These are phyloP conservation scores for Lepidurus couesii DNA, from an alignment of 1,140 invertebrate species.

Conservation along the genomic window DNA sequence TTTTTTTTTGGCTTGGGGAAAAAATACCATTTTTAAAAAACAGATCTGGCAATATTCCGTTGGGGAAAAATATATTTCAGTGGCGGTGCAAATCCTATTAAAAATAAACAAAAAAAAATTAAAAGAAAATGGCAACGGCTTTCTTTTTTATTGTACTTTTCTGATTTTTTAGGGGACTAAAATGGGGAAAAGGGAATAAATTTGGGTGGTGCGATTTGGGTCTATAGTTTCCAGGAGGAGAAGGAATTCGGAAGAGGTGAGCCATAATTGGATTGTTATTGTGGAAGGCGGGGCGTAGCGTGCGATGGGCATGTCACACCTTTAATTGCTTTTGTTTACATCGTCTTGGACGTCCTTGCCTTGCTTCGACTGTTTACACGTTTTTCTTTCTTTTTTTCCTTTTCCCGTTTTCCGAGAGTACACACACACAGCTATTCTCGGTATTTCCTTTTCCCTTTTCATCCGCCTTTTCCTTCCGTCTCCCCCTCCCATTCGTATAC, in stretches of 20 bases:
- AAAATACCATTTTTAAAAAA: not conserved
- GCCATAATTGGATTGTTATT: not conserved
- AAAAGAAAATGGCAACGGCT: not conserved
- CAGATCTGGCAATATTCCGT: not conserved
- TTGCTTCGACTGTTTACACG: not conserved
- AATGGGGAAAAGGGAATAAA: not conserved
- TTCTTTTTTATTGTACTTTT: not conserved
- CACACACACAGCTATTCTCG: slow-evolving; percentile 34
- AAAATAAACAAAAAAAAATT: not conserved
- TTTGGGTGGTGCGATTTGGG: too few species aligned
- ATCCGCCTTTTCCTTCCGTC: slow-evolving; percentile 6
- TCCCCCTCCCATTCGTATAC: slow-evolving; percentile 17
- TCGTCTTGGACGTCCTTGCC: slow-evolving; percentile 11
- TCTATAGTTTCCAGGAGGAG: not conserved
- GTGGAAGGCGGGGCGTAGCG: not conserved
- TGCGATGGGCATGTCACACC: not conserved
- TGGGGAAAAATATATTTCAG: not conserved
- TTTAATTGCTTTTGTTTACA: slow-evolving; percentile 22
- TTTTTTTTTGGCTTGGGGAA: not conserved
- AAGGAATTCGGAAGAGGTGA: too few species aligned
- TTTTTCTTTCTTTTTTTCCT: not conserved
- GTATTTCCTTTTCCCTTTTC: slow-evolving; percentile 23
- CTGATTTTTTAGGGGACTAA: not conserved
- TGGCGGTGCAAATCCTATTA: too few species aligned
- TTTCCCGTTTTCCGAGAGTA: not conserved